phyloP scores from a whole-genome alignment of 2,888 invertebrate species.

The Dolomedes plantarius region DNA sequence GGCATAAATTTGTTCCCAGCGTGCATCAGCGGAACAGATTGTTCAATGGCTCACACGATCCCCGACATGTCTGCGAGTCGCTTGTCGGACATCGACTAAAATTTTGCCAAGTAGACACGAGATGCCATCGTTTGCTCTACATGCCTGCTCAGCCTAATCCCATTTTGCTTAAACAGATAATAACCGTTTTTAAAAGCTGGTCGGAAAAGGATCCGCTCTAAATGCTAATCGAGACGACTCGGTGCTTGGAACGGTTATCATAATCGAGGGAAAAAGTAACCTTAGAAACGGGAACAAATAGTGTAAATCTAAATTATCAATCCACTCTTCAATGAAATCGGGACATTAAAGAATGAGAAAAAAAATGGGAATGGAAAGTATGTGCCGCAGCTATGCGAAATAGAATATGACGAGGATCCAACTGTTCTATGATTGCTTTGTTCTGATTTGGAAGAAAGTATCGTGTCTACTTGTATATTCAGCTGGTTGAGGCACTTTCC shows the following conservation, averaged over 20 bases:
- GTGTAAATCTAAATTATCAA: background rate
- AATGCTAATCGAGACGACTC: slow-evolving; percentile 1
- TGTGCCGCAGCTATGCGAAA: background rate
- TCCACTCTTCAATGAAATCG: background rate
- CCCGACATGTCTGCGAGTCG: no score
- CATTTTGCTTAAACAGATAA: background rate
- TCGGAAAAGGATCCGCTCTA: slow-evolving; percentile 14
- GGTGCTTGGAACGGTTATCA: background rate
- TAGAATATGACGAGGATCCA: background rate
- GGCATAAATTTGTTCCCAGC: no score
- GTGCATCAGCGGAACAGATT: no score
- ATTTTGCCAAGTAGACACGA: no score
- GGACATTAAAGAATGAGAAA: background rate
- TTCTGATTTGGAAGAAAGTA: no score
- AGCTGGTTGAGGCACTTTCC: no score
- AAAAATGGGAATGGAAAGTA: no score
- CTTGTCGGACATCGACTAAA: no score
- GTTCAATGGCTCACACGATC: no score
- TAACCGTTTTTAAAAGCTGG: background rate
- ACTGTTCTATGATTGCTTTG: no score
- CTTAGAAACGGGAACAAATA: background rate
- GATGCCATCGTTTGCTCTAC: background rate
- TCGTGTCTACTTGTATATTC: no score
- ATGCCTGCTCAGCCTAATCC: background rate
- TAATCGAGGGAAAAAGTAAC: background rate